Conservation (phyloP, 2,113 vertebrate genomes). For the Platanista minor region DNA sequence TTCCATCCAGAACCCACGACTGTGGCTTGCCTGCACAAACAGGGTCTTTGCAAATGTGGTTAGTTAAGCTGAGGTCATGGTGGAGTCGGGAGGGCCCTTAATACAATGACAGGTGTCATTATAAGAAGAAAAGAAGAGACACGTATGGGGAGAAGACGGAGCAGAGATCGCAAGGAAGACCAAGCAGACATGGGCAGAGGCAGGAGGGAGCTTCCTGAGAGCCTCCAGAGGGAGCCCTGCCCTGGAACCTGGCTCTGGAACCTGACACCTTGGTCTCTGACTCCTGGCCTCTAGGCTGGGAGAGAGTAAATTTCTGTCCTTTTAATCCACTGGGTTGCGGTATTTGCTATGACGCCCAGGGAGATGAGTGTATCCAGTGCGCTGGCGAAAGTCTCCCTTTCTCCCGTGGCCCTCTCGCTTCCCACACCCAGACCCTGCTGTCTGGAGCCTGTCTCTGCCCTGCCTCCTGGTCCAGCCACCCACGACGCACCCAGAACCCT, state of each 20-base stretch:
- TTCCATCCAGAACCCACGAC: rapidly evolving
- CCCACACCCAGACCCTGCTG: neutral
- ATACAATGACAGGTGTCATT: rapidly evolving
- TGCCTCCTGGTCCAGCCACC: neutral
- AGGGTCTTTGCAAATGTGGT: too few relatives aligned
- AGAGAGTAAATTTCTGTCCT: rapidly evolving
- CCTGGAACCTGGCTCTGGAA: rapidly evolving
- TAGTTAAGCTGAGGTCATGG: rapidly evolving
- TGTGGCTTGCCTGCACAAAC: rapidly evolving
- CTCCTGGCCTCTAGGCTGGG: rapidly evolving
- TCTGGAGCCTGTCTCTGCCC: neutral
- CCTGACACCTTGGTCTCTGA: rapidly evolving
- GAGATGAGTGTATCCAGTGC: rapidly evolving
- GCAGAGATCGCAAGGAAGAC: neutral
- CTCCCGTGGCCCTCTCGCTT: rapidly evolving
- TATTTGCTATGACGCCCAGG: rapidly evolving
- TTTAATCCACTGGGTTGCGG: rapidly evolving
- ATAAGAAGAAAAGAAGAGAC: too few relatives aligned
- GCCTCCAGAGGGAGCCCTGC: too few relatives aligned
- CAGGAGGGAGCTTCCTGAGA: rapidly evolving
- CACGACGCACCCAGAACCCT: neutral
- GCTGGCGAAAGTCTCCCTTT: too few relatives aligned
- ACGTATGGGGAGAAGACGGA: rapidly evolving
- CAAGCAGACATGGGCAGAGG: rapidly evolving
- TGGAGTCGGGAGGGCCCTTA: neutral